These are phyloP conservation scores for Sciurus niger DNA, from an alignment of 2,113 vertebrate species.

Conservation along the genomic window DNA sequence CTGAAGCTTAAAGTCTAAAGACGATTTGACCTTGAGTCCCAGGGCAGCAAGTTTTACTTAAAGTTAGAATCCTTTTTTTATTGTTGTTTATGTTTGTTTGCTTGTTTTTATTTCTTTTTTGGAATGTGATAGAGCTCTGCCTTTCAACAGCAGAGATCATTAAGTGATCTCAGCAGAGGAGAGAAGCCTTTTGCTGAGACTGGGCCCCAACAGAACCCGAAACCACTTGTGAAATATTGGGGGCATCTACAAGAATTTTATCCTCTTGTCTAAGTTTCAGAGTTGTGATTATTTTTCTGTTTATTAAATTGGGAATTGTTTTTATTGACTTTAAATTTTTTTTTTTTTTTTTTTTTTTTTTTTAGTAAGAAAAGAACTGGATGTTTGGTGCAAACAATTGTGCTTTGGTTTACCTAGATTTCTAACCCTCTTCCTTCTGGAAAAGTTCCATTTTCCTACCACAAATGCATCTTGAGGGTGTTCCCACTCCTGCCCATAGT, in stretches of 20 bases:
- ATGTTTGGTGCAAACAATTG: neutral
- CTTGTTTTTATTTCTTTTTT: too few relatives aligned
- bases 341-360: neutral
- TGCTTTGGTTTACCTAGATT: neutral
- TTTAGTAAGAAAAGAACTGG: neutral
- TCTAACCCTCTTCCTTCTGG: neutral
- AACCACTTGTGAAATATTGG: neutral
- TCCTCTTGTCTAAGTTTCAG: neutral
- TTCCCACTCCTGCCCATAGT: neutral
- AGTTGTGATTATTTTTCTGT: too few relatives aligned
- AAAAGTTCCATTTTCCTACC: constrained; percentile 4
- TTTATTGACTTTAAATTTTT: constrained; percentile 12
- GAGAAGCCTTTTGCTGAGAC: neutral
- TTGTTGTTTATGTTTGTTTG: too few relatives aligned
- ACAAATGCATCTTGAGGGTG: neutral
- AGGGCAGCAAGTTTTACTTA: neutral
- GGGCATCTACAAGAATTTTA: neutral
- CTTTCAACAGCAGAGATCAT: neutral
- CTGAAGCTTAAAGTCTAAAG: constrained; percentile 15
- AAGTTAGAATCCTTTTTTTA: constrained; percentile 5
- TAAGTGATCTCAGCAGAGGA: neutral
- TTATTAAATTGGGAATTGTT: neutral
- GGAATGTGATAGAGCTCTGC: neutral
- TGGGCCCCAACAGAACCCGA: neutral
- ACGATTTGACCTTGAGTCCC: constrained; percentile 16